Base-by-base conservation (phyloP, 1,140 invertebrate genomes). In the Drosophila leontia region DNA sequence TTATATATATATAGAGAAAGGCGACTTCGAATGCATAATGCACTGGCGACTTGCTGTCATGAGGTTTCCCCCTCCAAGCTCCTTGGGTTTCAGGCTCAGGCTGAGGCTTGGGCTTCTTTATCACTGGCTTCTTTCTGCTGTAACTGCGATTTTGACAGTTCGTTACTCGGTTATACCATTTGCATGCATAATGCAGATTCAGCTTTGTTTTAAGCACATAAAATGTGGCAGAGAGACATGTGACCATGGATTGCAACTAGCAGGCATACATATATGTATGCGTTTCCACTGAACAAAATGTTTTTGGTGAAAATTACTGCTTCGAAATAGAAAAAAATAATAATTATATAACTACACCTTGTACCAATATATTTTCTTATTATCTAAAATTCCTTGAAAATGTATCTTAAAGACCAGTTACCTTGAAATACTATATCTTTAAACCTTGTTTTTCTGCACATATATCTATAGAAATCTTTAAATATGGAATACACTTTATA, bases 91-190 rank as follows among this genome's bases (percentile, higher is more conserved):
- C 67, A 26, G 55, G 32, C 50, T 53, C 17, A 19, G 32, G 23
- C 48, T 50, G 8, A 2, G 8, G 7, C 11, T 8, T 39, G 50
- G 47, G 32, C 34, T 44, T 53, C 39, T 60, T 41, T 39, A 48
- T 44, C 42, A 7, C 35, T 17, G 26, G 12, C 53, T 53, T 63
- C 71, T 74, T 75, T 78, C 45, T 77, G 57, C 63, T 61, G 57
- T 70, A 80, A 81, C 85, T 90, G 82, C 86, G 85, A 90, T 90
- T 88, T 88, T 88, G 85, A 88, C 85, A 88, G 85, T 88, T 90
- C 81, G 77, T 88, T 88, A 84, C 80, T 88, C 74, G 67, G 69
- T 81, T 88, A 90, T 90, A 75, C 75, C 85, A 84, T 90, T 88
- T 88, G 85, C 84, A 90, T 88, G 80, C 78, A 75, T 88, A 90